phyloP scores from a whole-genome alignment of 2,113 vertebrate genomes.

The Epinephelus lanceolatus region DNA sequence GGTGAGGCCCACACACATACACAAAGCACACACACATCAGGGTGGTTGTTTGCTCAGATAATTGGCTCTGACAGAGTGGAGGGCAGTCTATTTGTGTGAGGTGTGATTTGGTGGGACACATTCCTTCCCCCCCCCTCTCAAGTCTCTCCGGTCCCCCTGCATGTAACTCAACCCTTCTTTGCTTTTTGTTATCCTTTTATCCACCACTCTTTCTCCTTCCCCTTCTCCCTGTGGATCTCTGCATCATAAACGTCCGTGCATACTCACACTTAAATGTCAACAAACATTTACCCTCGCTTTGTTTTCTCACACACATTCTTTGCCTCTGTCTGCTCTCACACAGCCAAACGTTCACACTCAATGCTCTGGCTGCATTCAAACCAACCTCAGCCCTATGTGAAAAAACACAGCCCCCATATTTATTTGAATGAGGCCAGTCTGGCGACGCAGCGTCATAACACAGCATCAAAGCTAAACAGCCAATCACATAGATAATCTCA shows the following conservation, averaged over 20 bases:
- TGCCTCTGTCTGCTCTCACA: background rate
- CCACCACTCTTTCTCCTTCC: constrained; percentile 2
- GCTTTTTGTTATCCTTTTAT: constrained; percentile 47
- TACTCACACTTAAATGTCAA: background rate
- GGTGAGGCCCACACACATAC: constrained; percentile 44
- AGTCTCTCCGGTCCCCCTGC: constrained; percentile 30
- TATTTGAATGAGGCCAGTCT: background rate
- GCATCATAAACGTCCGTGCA: background rate
- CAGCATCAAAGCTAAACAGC: background rate
- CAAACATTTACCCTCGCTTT: constrained; percentile 10
- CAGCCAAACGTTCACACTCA: background rate
- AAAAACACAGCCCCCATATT: background rate
- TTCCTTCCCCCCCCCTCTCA: constrained; percentile 55
- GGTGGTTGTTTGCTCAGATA: constrained; percentile 69
- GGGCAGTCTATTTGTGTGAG: constrained; percentile 78
- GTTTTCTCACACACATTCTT: constrained; percentile 9
- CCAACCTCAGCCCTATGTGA: background rate
- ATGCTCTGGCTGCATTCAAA: background rate
- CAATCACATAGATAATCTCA: background rate
- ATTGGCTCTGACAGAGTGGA: constrained; percentile 80
- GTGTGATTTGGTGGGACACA: constrained; percentile 70
- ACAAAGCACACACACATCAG: constrained; percentile 32
- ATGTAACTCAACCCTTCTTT: constrained; percentile 49
- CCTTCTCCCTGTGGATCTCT: background rate
- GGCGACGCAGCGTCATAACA: too few species aligned